Percentiles rank a stretch among this genome's conserved stretches.
phyloP scores from a whole-genome alignment of 2,888 invertebrate genomes.

The Protula sp. region DNA sequence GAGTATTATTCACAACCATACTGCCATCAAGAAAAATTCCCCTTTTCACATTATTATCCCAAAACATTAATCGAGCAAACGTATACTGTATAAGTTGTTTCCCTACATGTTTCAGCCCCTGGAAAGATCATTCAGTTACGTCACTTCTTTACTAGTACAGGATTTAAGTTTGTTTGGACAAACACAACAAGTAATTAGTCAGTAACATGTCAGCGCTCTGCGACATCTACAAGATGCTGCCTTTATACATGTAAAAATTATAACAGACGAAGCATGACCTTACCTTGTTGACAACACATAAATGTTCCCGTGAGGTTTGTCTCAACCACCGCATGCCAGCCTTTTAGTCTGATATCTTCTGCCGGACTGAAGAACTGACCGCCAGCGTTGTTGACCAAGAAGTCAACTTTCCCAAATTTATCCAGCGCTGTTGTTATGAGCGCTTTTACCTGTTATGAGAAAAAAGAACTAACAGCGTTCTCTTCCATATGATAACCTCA shows the following conservation, averaged over 20 bases:
- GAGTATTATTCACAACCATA: too few relatives aligned
- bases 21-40: too few relatives aligned
- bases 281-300: slow-evolving; percentile 56
- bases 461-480: not conserved
- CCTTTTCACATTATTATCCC: too few relatives aligned
- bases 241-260: too few relatives aligned
- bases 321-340: slow-evolving; percentile 58
- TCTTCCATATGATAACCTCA: too few relatives aligned
- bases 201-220: too few relatives aligned
- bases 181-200: too few relatives aligned
- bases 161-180: not conserved
- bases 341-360: slow-evolving; percentile 52
- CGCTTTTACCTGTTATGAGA: slow-evolving; percentile 37
- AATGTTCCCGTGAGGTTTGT: slow-evolving; percentile 59
- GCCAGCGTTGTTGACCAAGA: slow-evolving; percentile 57
- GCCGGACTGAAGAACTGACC: slow-evolving; percentile 56
- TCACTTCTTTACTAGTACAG: not conserved
- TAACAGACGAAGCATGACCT: not conserved
- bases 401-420: slow-evolving; percentile 54
- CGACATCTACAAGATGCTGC: too few relatives aligned
- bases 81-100: too few relatives aligned
- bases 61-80: too few relatives aligned
- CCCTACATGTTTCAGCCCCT: too few relatives aligned
- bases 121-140: too few relatives aligned
- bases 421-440: slow-evolving; percentile 45